phyloP scores from a whole-genome alignment of 2,797 vertebrate genomes.

The Phataginus tetradactyla region DNA sequence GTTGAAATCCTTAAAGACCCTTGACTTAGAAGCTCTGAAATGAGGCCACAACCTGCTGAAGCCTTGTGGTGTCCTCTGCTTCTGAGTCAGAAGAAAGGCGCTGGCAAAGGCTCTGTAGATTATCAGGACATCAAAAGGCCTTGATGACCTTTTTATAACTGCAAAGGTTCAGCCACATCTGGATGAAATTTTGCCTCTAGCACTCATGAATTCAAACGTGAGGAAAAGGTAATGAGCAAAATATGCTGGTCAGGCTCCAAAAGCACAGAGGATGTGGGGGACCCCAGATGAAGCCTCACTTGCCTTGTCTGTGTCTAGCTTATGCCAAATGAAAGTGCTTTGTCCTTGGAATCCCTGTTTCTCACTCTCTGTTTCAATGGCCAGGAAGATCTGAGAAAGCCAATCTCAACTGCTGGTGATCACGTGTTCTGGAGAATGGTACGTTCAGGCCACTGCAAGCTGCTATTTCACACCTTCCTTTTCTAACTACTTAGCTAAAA shows the following conservation, averaged over 20 bases:
- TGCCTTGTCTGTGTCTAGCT: background rate
- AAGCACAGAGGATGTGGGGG: background rate
- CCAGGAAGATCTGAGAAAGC: background rate
- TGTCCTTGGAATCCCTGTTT: background rate
- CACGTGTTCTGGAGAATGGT: background rate
- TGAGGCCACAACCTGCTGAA: slow-evolving; percentile 3
- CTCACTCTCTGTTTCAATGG: background rate
- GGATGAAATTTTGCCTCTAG: slow-evolving; percentile 47
- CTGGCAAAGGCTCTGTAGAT: slow-evolving; percentile 40
- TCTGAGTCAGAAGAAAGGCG: slow-evolving; percentile 41
- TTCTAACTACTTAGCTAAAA: background rate
- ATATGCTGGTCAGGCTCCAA: slow-evolving; percentile 16
- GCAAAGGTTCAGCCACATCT: slow-evolving; percentile 55
- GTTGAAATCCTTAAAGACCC: background rate
- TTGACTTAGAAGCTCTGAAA: slow-evolving; percentile 52
- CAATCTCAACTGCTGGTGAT: background rate
- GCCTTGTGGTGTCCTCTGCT: background rate
- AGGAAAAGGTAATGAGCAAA: slow-evolving; percentile 43
- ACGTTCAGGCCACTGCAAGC: background rate
- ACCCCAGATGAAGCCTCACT: background rate
- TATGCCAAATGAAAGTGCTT: slow-evolving; percentile 16
- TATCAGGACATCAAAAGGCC: slow-evolving; percentile 43
- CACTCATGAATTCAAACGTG: slow-evolving; percentile 1
- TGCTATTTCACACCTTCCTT: background rate
- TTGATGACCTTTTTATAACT: slow-evolving; percentile 36